Evolutionary conservation across 2,113 vertebrate species (phyloP).

Genomic region (Catharus fuscescens): DNA sequence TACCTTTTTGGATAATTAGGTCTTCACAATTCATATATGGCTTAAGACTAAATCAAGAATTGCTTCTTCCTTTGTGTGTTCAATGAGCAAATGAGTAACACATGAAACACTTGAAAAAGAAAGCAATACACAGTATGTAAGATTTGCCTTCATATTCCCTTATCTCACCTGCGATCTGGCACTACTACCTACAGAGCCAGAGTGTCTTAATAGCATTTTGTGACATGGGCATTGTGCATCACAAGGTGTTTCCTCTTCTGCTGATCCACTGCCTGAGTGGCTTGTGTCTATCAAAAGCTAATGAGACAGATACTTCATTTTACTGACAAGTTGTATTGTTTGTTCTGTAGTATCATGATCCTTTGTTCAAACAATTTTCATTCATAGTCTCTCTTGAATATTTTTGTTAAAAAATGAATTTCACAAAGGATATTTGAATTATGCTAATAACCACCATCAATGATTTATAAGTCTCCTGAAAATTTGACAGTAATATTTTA

Average conservation of each 20-base stretch:
- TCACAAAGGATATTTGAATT: background rate
- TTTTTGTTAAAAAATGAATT: background rate
- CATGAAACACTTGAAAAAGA: background rate
- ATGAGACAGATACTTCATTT: constrained; percentile 27
- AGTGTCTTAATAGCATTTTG: background rate
- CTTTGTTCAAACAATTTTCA: background rate
- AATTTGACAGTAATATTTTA: background rate
- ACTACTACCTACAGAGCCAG: background rate
- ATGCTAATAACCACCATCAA: background rate
- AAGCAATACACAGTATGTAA: background rate
- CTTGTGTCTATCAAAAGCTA: constrained; percentile 4
- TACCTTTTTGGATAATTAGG: background rate
- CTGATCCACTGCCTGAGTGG: constrained; percentile 45
- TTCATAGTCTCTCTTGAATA: background rate
- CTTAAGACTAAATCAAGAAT: background rate
- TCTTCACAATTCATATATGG: background rate
- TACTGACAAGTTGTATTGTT: constrained; percentile 28
- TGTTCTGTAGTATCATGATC: background rate
- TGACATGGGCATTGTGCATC: background rate
- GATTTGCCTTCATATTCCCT: background rate
- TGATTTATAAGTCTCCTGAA: background rate
- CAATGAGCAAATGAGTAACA: background rate
- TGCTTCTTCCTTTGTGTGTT: background rate
- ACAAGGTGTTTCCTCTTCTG: constrained; percentile 60
- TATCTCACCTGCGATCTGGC: background rate